phyloP scores from a whole-genome alignment of 2,113 vertebrate species.

The Hyperopisus bebe region DNA sequence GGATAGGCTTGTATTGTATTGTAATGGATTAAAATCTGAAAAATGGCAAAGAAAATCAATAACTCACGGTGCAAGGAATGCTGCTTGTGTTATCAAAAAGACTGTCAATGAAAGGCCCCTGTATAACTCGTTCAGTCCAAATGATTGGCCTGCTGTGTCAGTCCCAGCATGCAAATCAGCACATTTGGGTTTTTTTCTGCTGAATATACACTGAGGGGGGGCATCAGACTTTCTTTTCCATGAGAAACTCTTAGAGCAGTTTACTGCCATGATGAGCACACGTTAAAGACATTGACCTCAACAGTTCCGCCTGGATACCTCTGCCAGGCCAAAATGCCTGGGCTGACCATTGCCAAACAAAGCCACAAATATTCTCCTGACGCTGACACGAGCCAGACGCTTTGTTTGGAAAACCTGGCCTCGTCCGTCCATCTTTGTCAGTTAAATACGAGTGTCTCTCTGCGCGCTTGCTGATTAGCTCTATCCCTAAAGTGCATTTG shows the following conservation, averaged over 20 bases:
- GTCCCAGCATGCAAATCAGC: neutral
- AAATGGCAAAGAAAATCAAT: neutral
- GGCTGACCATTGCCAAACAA: neutral
- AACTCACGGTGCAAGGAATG: neutral
- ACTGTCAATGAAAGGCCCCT: neutral
- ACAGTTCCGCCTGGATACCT: neutral
- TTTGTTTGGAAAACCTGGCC: slow-evolving; percentile 11
- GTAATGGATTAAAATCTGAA: neutral
- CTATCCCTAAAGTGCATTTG: slow-evolving; percentile 18
- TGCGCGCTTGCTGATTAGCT: slow-evolving; percentile 10
- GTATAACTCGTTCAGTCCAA: neutral
- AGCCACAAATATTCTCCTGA: neutral
- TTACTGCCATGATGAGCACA: neutral
- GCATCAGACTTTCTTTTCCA: neutral
- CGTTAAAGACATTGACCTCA: slow-evolving; percentile 6
- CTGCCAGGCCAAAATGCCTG: neutral
- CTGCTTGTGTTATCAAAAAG: neutral
- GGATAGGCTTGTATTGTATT: neutral
- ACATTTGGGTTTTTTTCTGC: neutral
- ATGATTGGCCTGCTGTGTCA: neutral
- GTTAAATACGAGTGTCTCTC: neutral
- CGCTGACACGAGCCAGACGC: neutral
- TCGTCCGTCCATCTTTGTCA: slow-evolving; percentile 3
- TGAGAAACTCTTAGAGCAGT: neutral
- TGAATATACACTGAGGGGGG: slow-evolving; percentile 8